Base-by-base conservation (phyloP, 2,888 invertebrate species). In the Thumatha senex region DNA sequence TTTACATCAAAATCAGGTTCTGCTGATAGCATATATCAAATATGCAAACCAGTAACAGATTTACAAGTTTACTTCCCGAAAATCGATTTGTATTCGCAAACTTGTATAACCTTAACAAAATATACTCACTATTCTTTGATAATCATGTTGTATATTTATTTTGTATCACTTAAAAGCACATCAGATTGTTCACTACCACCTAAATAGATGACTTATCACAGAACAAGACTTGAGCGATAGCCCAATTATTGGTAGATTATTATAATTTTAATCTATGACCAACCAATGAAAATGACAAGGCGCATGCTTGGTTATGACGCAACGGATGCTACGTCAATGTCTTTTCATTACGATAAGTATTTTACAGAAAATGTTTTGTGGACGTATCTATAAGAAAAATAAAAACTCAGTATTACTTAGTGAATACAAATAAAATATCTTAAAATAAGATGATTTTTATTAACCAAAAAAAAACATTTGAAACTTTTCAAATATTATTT, bases 81-180 rank as follows among this genome's bases (percentile, higher is more conserved):
- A 86, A 89, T 89, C 90, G 89, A 90, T 91, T 84, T 75, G 78
- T 76, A 82, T 82, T 82, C 73, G 74, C 78, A 74, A 78, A 74
- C 76, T 75, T 79, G 72, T 69, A 74, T 89, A 89, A 88, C 88
- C 86, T 84, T 79, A 74, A 65, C 63, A 56, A 46, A 69, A 67
- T 63, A 69, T 92, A 94, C 94, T 94, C 84, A 94, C 94, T 92
- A 94, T 93, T 94, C 94, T 92, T 94, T 94, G 87, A 94, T 94
- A 89, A 94, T 92, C 94, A 94, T 94, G 81, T 84, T 93, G 90
- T 81, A 71, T 81, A 78, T 76, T 80, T 82, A 81, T 76, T 76
- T 80, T 78, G 70, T 74, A 78, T 80, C 85, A 88, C 88, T 85
- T 86, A 87, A 74, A 86, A 82, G 86, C 88, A 90, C 89, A 89